phyloP scores from a whole-genome alignment of 1,140 invertebrate genomes.

The Littorina saxatilis region DNA sequence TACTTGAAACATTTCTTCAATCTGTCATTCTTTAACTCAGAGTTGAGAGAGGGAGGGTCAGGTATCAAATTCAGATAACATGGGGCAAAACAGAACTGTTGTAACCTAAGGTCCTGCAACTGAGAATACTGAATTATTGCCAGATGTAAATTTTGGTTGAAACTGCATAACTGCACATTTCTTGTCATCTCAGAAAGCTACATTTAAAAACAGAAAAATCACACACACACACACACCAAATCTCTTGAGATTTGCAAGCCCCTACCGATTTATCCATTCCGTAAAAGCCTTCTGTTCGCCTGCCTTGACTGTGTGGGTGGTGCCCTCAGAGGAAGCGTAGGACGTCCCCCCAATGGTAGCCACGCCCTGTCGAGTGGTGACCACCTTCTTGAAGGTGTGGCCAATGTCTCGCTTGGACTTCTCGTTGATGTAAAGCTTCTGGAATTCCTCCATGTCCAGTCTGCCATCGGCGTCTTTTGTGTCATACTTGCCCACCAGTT shows the following conservation, averaged over 20 bases:
- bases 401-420: slow-evolving; percentile 91
- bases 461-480: slow-evolving; percentile 81
- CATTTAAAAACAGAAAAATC: too few species aligned
- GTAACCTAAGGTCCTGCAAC: too few species aligned
- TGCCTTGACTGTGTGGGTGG: slow-evolving; percentile 84
- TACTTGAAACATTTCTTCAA: too few species aligned
- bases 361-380: slow-evolving; percentile 94
- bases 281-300: slow-evolving; percentile 99
- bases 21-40: too few species aligned
- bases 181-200: too few species aligned
- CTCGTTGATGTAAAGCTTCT: slow-evolving; percentile 90
- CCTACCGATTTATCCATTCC: slow-evolving; percentile 95
- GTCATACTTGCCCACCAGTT: slow-evolving; percentile 92
- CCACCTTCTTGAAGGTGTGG: slow-evolving; percentile 92
- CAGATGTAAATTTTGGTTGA: too few species aligned
- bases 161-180: too few species aligned
- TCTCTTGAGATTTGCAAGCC: background rate
- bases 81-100: too few species aligned
- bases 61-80: too few species aligned
- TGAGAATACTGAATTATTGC: too few species aligned
- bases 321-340: slow-evolving; percentile 93
- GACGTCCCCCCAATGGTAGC: slow-evolving; percentile 96
- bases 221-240: slow-evolving; percentile 10
- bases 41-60: too few species aligned
- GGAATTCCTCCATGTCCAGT: slow-evolving; percentile 90